Percentiles rank a stretch among this genome's conserved stretches.
Conservation (phyloP, 2,113 vertebrate species). For the Carlito syrichta region DNA sequence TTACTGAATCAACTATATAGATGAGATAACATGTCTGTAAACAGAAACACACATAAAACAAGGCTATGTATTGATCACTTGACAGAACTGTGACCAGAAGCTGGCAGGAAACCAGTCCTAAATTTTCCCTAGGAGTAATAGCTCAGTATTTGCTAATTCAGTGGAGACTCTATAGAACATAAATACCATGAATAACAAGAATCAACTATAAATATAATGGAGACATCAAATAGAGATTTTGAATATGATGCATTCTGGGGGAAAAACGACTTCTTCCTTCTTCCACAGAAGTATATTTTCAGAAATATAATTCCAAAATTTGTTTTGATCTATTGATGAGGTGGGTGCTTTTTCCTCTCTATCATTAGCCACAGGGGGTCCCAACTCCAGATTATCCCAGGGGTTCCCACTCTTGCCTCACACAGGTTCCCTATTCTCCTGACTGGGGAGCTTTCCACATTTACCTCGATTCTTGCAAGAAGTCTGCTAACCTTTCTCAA, state of each 20-base stretch:
- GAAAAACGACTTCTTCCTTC: neutral
- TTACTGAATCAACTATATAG: neutral
- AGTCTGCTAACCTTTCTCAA: neutral
- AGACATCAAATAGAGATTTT: neutral
- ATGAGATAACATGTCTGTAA: neutral
- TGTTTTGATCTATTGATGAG: neutral
- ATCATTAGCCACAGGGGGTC: neutral
- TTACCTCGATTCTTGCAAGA: neutral
- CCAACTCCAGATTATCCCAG: neutral
- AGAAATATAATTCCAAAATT: neutral
- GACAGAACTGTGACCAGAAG: neutral
- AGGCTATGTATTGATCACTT: neutral
- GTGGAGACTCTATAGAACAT: neutral
- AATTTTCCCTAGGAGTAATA: neutral
- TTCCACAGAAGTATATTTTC: neutral
- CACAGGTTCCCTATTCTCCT: neutral
- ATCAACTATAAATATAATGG: neutral
- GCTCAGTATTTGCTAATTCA: neutral
- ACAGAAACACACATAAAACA: constrained; percentile 9
- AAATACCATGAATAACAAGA: neutral
- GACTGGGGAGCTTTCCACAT: neutral
- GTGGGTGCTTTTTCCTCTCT: neutral
- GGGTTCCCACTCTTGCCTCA: neutral
- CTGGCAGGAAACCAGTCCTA: neutral
- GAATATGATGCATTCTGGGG: neutral